Evolutionary conservation across 2,888 invertebrate species (phyloP), one percentile per base, ranked within the genome.

Genomic region (Sesia bembeciformis): DNA sequence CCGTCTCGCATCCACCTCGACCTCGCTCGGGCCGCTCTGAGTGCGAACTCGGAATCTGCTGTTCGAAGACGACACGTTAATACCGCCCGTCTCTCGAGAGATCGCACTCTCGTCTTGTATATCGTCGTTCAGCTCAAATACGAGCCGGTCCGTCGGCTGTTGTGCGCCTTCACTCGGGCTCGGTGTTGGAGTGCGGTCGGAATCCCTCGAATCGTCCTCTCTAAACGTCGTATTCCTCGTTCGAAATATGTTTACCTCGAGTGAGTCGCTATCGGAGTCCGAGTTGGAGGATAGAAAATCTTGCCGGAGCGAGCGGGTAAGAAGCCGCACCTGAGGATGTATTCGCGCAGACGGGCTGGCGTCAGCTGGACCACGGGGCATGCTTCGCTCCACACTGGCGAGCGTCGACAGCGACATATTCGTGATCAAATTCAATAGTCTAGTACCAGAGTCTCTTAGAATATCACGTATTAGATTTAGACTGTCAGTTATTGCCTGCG

Each of bases 381-480:
- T 66, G 43, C 63, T 72, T 3, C 81, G 74, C 54, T 82, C 82
- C 3, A 78, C 76, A 56, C 72, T 79, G 5, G 81, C 78, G 55
- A 88, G 62, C 4, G 82, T 84, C 4, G 87, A 79, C 58, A 85
- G 60, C 1, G 89, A 88, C 84, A 88, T 86, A 54, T 86, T 84
- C 0, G 87, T 87, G 53, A 90, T 89, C 52, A 90, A 71, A 62
- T 89, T 87, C 49, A 90, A 68, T 23, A 90, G 65, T 53, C 89
- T 72, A 5, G 86, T 84, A 3, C 90, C 89, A 0, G 90, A 90
- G 65, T 89, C 90, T 53, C 89, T 75, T 5, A 90, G 70, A 57
- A 90, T 90, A 57, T 88, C 88, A 7, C 90, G 75, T 53, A 90
- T 89, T 39, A 88, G 66, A 59, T 90, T 84, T 39, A 90, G 76